Conservation (phyloP, 2,797 vertebrate species). For the Somateria mollissima region DNA sequence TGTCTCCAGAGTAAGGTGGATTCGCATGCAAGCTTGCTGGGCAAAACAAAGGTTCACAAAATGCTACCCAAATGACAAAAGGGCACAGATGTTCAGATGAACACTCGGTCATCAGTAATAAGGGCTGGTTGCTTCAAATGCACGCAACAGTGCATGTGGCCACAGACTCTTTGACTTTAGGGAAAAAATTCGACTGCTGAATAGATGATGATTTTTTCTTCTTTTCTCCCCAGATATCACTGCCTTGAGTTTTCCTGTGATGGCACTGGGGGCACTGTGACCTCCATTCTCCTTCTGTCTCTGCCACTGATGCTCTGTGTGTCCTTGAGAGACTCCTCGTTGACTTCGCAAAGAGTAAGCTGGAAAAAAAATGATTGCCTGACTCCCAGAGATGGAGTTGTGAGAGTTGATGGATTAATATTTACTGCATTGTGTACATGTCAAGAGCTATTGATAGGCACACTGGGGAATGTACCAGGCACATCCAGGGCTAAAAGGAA, state of each 20-base stretch:
- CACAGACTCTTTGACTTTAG: not conserved
- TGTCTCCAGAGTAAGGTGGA: not conserved
- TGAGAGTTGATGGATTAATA: constrained; percentile 43
- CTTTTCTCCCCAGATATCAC: not conserved
- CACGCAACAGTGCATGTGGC: not conserved
- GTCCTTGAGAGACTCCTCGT: constrained; percentile 2
- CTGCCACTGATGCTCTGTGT: not conserved
- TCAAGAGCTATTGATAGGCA: constrained; percentile 11
- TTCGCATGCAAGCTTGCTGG: not conserved
- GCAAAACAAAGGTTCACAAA: not conserved
- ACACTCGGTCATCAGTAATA: not conserved
- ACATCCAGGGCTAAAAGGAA: not conserved
- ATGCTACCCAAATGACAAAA: not conserved
- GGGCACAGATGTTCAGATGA: constrained; percentile 18
- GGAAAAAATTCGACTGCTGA: not conserved
- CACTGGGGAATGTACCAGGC: not conserved
- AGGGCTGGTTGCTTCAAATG: not conserved
- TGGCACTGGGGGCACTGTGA: not conserved
- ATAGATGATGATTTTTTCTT: not conserved
- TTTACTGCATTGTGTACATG: constrained; percentile 14
- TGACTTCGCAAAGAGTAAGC: not conserved
- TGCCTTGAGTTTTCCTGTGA: not conserved
- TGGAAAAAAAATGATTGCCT: not conserved
- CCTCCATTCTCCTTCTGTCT: not conserved
- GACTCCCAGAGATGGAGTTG: not conserved